Conservation (phyloP, 1,140 invertebrate species). For the Eriosoma lanigerum region DNA sequence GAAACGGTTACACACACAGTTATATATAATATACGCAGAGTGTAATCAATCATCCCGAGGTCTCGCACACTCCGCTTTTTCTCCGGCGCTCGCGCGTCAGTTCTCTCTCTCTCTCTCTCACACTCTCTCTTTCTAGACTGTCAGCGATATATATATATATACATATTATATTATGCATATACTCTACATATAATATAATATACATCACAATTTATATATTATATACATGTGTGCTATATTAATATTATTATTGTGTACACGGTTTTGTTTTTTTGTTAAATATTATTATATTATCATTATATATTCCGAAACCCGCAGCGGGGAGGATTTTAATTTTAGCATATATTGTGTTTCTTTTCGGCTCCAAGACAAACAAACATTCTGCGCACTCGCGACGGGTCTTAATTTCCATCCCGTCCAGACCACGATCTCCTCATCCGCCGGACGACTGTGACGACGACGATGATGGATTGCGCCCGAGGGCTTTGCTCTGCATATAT, state of each 20-base stretch:
- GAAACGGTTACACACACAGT: slow-evolving; percentile 38
- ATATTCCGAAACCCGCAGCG: slow-evolving; percentile 30
- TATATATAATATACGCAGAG: neutral
- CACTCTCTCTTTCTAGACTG: neutral
- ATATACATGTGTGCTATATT: no score
- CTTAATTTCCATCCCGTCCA: slow-evolving; percentile 41
- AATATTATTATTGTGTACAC: neutral
- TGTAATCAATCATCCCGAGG: slow-evolving; percentile 43
- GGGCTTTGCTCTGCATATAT: neutral
- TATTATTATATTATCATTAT: slow-evolving; percentile 19
- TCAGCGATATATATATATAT: neutral
- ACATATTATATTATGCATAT: no score
- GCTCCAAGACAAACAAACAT: slow-evolving; percentile 48
- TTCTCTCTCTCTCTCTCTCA: slow-evolving; percentile 16
- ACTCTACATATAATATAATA: no score
- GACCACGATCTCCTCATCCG: neutral
- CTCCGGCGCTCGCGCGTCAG: neutral
- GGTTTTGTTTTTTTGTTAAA: neutral
- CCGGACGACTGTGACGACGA: neutral
- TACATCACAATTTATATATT: no score
- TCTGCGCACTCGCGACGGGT: neutral
- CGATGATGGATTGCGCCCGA: slow-evolving; percentile 41
- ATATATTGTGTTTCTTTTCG: slow-evolving; percentile 29
- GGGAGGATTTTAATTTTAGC: slow-evolving; percentile 51
- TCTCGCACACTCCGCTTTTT: slow-evolving; percentile 5